Evolutionary conservation across 2,888 invertebrate genomes (phyloP).

Genomic region (Ichneumon xanthorius): DNA sequence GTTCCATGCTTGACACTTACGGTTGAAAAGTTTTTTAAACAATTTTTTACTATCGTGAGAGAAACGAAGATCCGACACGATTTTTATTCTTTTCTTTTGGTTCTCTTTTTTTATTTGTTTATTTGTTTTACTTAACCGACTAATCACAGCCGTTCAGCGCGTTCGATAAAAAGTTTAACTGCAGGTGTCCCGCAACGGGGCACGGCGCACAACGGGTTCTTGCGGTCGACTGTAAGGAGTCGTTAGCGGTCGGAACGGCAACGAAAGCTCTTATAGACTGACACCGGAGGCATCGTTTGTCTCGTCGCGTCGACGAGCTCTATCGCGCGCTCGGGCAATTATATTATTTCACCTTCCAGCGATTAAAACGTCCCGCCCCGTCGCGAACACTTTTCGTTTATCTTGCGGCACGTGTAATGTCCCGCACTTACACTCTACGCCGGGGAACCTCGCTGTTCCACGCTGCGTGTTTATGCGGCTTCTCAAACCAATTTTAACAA

Average conservation of each 20-base stretch:
- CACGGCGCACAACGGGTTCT: neutral
- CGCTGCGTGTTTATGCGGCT: too few relatives aligned
- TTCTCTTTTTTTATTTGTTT: neutral
- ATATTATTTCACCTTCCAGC: constrained; percentile 19
- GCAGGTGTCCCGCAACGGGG: neutral
- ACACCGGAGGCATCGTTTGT: neutral
- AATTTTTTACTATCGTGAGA: too few relatives aligned
- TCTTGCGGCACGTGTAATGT: neutral
- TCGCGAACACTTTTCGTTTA: constrained; percentile 27
- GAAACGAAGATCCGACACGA: too few relatives aligned
- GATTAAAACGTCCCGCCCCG: neutral
- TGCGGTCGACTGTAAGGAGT: neutral
- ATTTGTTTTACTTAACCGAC: constrained; percentile 48
- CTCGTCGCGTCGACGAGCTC: neutral
- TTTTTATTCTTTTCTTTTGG: constrained; percentile 38
- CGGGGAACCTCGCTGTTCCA: too few relatives aligned
- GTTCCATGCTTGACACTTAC: too few relatives aligned
- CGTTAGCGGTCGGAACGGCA: neutral
- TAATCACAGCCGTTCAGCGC: neutral
- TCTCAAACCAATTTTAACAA: too few relatives aligned
- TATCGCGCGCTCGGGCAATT: neutral
- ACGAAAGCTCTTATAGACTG: too few relatives aligned
- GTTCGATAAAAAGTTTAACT: neutral
- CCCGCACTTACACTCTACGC: too few relatives aligned
- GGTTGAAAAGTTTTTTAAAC: too few relatives aligned